A percentile compares a stretch with the other conserved stretches of the same genome.
Conservation (phyloP, 1,140 invertebrate species). For the Psilanteris sp. region DNA sequence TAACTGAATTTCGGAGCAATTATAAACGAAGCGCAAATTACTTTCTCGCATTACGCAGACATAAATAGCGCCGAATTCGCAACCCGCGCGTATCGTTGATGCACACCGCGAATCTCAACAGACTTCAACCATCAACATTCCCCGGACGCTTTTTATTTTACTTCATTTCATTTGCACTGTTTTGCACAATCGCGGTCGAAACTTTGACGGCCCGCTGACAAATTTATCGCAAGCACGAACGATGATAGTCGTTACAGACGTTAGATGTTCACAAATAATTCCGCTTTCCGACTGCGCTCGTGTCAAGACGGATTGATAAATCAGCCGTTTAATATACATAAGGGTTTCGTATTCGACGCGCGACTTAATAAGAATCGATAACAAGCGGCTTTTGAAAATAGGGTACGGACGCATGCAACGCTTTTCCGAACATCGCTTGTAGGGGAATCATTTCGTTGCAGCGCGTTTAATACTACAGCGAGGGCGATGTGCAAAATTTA, state of each 20-base stretch:
- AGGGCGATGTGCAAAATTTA: constrained; percentile 55
- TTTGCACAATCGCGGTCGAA: constrained; percentile 6
- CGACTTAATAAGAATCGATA: constrained; percentile 58
- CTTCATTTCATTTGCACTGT: constrained; percentile 15
- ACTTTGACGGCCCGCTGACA: constrained; percentile 22
- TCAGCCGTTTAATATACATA: constrained; percentile 51
- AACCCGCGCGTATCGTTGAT: too few relatives aligned
- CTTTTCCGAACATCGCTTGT: constrained; percentile 17
- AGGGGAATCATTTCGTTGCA: constrained; percentile 31
- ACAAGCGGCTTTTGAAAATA: constrained; percentile 45
- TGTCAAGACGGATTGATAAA: constrained; percentile 40
- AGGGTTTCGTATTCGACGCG: constrained; percentile 31
- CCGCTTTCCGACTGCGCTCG: too few relatives aligned
- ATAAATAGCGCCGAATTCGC: too few relatives aligned
- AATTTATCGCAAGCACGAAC: constrained; percentile 20
- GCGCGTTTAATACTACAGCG: constrained; percentile 39
- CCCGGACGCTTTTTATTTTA: neutral
- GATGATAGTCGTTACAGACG: neutral
- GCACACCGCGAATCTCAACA: too few relatives aligned
- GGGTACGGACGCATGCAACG: constrained; percentile 50
- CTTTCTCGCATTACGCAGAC: too few relatives aligned
- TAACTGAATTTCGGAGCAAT: too few relatives aligned
- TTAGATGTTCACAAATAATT: constrained; percentile 30
- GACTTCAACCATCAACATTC: too few relatives aligned
- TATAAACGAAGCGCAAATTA: too few relatives aligned